Conservation (phyloP, 2,888 invertebrate species). For the Lamellibrachia satsuma region DNA sequence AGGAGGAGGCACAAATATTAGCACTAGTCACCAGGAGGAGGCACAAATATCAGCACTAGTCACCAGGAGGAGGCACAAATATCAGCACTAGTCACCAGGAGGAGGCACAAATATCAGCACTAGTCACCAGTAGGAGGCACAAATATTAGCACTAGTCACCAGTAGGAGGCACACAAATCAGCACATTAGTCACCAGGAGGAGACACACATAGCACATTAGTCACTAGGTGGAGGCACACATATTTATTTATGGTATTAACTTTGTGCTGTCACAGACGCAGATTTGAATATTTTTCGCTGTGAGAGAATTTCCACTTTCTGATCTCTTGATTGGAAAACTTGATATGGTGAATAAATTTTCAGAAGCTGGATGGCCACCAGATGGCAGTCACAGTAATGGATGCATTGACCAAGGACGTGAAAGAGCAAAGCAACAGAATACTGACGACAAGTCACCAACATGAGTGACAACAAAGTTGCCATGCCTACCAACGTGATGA, state of each 20-base stretch:
- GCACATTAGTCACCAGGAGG: neutral
- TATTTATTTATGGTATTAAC: neutral
- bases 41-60: too few relatives aligned
- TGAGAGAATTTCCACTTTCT: neutral
- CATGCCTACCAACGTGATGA: neutral
- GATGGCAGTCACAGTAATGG: neutral
- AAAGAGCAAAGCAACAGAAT: neutral
- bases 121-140: neutral
- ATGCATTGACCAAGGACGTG: neutral
- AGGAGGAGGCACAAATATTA: too few relatives aligned
- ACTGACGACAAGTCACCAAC: neutral
- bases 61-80: neutral
- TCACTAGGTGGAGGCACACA: neutral
- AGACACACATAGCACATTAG: too few relatives aligned
- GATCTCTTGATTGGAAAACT: neutral
- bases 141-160: neutral
- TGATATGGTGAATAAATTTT: neutral
- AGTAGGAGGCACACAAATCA: neutral
- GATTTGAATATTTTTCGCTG: neutral
- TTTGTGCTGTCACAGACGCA: neutral
- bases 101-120: neutral
- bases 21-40: neutral
- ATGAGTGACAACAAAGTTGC: slow-evolving; percentile 17
- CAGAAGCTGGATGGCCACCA: neutral
- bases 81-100: neutral